These are phyloP conservation scores for Euplagia quadripunctaria DNA, from an alignment of 2,888 invertebrate genomes.

Conservation along the genomic window DNA sequence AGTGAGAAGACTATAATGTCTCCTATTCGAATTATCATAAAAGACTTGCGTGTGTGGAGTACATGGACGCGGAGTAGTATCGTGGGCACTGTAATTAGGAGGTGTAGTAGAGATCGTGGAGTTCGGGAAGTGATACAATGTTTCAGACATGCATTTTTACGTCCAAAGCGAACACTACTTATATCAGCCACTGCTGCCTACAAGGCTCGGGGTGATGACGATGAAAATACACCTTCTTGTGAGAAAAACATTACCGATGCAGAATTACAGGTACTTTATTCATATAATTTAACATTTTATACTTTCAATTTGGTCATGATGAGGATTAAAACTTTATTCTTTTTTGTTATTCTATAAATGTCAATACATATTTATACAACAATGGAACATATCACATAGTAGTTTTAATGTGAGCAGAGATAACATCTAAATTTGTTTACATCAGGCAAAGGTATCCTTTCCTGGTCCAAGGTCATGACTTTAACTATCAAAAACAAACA, in stretches of 20 bases:
- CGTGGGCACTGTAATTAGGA: slow-evolving; percentile 70
- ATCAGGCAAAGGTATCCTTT: slow-evolving; percentile 8
- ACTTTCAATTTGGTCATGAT: not conserved
- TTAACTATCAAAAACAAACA: slow-evolving; percentile 1
- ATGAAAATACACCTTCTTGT: slow-evolving; percentile 56
- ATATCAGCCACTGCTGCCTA: slow-evolving; percentile 79
- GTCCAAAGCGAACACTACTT: slow-evolving; percentile 71
- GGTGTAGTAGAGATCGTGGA: slow-evolving; percentile 71
- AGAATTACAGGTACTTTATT: slow-evolving; percentile 71
- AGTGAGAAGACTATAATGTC: slow-evolving; percentile 64
- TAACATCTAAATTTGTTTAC: slow-evolving; percentile 4
- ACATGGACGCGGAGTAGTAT: slow-evolving; percentile 72
- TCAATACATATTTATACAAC: not conserved
- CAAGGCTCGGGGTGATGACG: slow-evolving; percentile 60
- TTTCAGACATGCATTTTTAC: slow-evolving; percentile 73
- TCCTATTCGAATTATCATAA: slow-evolving; percentile 67
- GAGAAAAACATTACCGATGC: slow-evolving; percentile 72
- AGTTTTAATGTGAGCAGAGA: not conserved
- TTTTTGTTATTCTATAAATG: not conserved
- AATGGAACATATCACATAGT: not conserved
- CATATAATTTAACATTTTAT: not conserved
- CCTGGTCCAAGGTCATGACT: slow-evolving; percentile 31
- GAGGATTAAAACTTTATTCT: too few relatives aligned
- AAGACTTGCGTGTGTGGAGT: slow-evolving; percentile 75
- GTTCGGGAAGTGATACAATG: slow-evolving; percentile 76